These are phyloP conservation scores for Lycophotia porphyrea DNA, from an alignment of 2,888 invertebrate species.

Conservation along the genomic window DNA sequence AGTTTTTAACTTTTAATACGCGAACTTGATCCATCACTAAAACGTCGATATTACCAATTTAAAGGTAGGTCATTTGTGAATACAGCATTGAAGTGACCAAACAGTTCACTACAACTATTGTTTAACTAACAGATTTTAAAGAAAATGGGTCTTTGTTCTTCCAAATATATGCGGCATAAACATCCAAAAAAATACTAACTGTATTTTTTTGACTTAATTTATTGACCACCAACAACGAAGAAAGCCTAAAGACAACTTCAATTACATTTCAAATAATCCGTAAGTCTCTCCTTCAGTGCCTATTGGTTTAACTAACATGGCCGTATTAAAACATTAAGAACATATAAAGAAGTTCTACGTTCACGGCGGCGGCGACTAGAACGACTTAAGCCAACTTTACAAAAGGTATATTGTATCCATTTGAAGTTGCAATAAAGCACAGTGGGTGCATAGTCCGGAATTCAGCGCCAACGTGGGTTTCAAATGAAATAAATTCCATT, in stretches of 20 bases:
- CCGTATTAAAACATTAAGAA: slow-evolving; percentile 39
- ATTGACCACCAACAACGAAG: background rate
- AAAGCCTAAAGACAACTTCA: background rate
- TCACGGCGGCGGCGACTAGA: slow-evolving; percentile 12
- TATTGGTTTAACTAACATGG: slow-evolving; percentile 25
- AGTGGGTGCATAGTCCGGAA: slow-evolving; percentile 63
- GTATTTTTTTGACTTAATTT: no score
- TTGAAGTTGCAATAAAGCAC: slow-evolving; percentile 67
- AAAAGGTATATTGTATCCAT: slow-evolving; percentile 64
- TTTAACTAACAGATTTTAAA: background rate
- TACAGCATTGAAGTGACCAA: background rate
- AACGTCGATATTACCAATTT: background rate
- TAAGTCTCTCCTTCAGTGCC: slow-evolving; percentile 5
- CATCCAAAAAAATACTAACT: no score
- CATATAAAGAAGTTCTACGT: slow-evolving; percentile 36
- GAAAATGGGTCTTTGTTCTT: no score
- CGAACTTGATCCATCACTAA: slow-evolving; percentile 71
- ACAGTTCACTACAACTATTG: background rate
- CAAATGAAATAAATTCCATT: slow-evolving; percentile 88
- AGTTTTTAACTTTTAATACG: slow-evolving; percentile 84
- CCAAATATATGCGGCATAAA: background rate
- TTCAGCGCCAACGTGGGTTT: slow-evolving; percentile 66
- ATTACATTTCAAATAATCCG: background rate
- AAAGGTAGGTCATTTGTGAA: background rate
- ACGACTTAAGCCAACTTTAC: slow-evolving; percentile 49